Evolutionary conservation across 37 sponge, comb jelly and placozoan genomes (phyloP).

Genomic region (Amphimedon queenslandica): DNA sequence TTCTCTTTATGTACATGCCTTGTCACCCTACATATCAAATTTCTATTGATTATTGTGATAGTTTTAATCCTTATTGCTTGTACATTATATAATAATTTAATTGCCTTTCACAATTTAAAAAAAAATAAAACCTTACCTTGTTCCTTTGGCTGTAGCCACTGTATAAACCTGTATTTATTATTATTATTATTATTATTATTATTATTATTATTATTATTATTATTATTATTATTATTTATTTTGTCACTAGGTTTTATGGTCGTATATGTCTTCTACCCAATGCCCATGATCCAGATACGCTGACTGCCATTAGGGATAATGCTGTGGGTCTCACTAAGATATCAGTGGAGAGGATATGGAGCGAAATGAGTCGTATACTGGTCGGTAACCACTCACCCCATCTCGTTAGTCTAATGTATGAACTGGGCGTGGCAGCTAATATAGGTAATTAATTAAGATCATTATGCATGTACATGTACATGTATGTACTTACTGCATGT

Average conservation of each 20-base stretch:
- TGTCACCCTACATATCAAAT: too few species aligned
- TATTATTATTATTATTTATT: too few species aligned
- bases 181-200: too few species aligned
- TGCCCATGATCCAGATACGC: conserved; percentile 65
- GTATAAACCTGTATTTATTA: too few species aligned
- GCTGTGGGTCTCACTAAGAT: conserved; percentile 74
- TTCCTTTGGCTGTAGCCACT: too few species aligned
- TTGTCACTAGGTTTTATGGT: conserved; percentile 75
- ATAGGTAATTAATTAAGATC: conserved; percentile 52
- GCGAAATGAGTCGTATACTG: conserved; percentile 78
- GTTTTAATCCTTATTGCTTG: too few species aligned
- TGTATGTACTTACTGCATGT: too few species aligned
- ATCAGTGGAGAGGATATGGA: conserved; percentile 90
- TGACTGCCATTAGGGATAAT: conserved; percentile 68
- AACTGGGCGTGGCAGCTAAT: conserved; percentile 65
- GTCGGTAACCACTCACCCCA: conserved; percentile 75
- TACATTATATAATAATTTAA: too few species aligned
- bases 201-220: not conserved
- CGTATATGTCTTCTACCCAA: conserved; percentile 44
- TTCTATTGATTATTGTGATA: too few species aligned
- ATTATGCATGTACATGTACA: not conserved
- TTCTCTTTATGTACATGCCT: too few species aligned
- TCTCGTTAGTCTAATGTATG: conserved; percentile 76
- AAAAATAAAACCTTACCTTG: too few species aligned
- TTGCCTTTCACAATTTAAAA: too few species aligned